Conservation (phyloP, 2,113 vertebrate genomes). For the Nyctereutes procyonoides region DNA sequence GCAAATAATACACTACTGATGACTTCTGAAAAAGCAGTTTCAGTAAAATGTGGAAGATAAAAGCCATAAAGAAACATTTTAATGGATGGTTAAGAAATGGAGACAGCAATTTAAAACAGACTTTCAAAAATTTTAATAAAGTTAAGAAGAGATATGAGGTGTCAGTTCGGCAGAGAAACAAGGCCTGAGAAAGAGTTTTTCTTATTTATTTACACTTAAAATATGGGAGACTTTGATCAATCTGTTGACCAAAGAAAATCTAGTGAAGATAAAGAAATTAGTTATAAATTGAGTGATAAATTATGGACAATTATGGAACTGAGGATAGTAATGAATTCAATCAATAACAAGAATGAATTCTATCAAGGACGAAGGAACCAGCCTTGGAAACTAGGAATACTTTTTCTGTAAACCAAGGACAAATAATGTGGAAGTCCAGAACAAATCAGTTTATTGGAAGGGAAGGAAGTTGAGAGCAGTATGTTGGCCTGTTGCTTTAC, state of each 20-base stretch:
- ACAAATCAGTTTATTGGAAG: neutral
- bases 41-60: neutral
- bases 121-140: neutral
- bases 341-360: constrained; percentile 36
- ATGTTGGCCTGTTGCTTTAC: neutral
- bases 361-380: neutral
- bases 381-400: neutral
- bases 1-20: neutral
- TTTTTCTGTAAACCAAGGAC: neutral
- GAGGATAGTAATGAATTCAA: neutral
- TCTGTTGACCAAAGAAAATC: constrained; percentile 9
- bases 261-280: neutral
- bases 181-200: neutral
- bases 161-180: neutral
- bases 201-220: neutral
- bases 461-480: neutral
- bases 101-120: neutral
- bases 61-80: neutral
- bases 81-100: neutral
- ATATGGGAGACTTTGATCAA: neutral
- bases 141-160: neutral
- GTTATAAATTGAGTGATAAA: neutral
- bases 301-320: neutral
- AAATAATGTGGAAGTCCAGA: neutral
- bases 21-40: neutral